Percentiles rank a stretch among this genome's conserved stretches.
phyloP scores from a whole-genome alignment of 2,797 vertebrate genomes.

The Basileuterus tristriatus region DNA sequence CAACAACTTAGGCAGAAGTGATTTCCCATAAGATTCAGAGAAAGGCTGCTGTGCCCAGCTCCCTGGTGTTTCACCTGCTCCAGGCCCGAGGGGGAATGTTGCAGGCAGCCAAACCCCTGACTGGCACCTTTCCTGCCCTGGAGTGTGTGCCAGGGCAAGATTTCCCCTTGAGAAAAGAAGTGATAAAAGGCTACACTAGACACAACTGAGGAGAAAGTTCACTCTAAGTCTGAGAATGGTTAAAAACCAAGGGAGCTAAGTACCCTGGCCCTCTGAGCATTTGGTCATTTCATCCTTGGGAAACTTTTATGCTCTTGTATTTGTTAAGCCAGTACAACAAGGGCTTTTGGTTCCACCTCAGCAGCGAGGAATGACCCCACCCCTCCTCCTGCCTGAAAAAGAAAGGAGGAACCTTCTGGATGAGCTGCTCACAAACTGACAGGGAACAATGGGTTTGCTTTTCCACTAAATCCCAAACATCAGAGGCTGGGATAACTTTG shows the following conservation, averaged over 20 bases:
- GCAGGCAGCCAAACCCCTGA: not conserved
- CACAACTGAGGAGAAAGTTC: not conserved
- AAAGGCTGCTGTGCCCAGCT: fast-evolving
- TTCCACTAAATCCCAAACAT: constrained; percentile 26
- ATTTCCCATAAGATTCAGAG: fast-evolving
- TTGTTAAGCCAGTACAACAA: not conserved
- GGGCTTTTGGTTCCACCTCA: not conserved
- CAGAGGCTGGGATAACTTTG: constrained; percentile 27
- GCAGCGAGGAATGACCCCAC: not conserved
- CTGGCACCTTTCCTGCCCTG: not conserved
- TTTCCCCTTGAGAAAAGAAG: not conserved
- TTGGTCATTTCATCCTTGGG: not conserved
- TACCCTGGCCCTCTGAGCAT: not conserved
- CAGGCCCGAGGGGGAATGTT: fast-evolving
- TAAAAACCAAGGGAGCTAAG: not conserved
- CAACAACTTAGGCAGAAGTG: not conserved
- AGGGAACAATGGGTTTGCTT: constrained; percentile 35
- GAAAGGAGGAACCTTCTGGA: not conserved
- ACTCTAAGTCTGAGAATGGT: not conserved
- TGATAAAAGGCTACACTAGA: not conserved
- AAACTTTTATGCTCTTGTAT: not conserved
- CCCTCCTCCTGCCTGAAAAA: not conserved
- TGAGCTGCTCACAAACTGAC: not conserved
- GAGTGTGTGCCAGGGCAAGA: not conserved
- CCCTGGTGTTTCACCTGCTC: not conserved